Evolutionary conservation across 2,797 vertebrate species (phyloP).

Genomic region (Sebastes melanostomus): DNA sequence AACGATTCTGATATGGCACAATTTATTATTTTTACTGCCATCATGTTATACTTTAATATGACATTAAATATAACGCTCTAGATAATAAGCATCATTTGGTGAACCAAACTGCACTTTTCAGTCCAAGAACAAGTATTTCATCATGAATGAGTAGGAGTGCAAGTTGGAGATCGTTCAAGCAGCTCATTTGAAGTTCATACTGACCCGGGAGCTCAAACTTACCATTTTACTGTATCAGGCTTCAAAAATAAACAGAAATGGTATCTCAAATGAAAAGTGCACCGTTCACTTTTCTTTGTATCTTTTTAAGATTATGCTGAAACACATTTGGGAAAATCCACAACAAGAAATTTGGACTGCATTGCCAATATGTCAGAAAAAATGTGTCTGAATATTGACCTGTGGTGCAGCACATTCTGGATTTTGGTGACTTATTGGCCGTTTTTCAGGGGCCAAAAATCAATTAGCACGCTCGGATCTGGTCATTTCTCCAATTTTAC

Average conservation of each 20-base stretch:
- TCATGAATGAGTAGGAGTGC: constrained; percentile 1
- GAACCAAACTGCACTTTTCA: neutral
- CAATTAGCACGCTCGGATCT: neutral
- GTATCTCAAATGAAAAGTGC: constrained; percentile 1
- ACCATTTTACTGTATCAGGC: neutral
- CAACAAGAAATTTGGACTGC: neutral
- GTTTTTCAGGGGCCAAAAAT: neutral
- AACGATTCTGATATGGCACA: neutral
- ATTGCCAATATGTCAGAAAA: neutral
- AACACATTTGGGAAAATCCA: neutral
- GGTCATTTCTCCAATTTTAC: constrained; percentile 6
- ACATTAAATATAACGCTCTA: neutral
- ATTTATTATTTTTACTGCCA: neutral
- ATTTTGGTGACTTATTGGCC: neutral
- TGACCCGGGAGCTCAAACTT: constrained; percentile 18
- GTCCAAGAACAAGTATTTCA: neutral
- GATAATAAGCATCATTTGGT: neutral
- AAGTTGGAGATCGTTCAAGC: neutral
- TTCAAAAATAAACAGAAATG: neutral
- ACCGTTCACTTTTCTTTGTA: neutral
- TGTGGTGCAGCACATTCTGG: neutral
- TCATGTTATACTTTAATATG: neutral
- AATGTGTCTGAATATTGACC: neutral
- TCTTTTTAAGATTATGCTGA: neutral
- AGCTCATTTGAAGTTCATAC: constrained; percentile 13